Base-by-base conservation (phyloP, 2,888 invertebrate species). In the Ceramica pisi region DNA sequence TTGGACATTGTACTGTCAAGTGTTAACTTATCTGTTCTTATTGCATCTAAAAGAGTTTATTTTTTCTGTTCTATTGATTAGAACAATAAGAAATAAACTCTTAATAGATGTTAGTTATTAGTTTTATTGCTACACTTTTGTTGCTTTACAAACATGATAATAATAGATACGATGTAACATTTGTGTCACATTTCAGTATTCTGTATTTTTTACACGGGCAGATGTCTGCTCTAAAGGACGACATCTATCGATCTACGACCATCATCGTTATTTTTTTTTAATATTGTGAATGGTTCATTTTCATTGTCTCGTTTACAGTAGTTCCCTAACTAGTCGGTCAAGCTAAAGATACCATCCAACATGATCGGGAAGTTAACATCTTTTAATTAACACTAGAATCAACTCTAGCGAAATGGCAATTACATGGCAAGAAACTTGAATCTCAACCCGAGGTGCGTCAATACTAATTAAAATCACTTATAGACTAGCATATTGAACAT, bases 391-490 rank as follows among this genome's bases (percentile, higher is more conserved):
- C 38, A 50, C 16, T 51, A 26, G 23, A 46, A 46, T 46, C 26
- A 12, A 16, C 19, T 4, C 51, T 1, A 38, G 35, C 6, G 50
- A 53, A 72, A 14, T 2, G 19, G 38, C 23, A n/a, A 41, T 38
- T 64, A 23, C 46, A 38, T 35, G 1, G n/a, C 56, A 16, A 46
- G 51, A 65, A 76, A 57, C 35, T 48, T 14, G 57, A 48, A 53
- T 55, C 35, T 8, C 0, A 12, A 19, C 31, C 31, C 8, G n/a
- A 79, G 48, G 61, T 61, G 65, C 55, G 38, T 72, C 60, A 38
- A 31, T 61, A 79, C 41, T 79, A 72, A 76, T 79, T 72, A 79
- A 62, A 72, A 59, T 65, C 73, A 71, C 59, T 78, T 78, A 71
- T n/a, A 38, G 4, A 16, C 35, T 23, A 23, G 51, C 53, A 21